These are phyloP conservation scores for Charanyca ferruginea DNA, from an alignment of 2,888 invertebrate genomes.

Conservation along the genomic window DNA sequence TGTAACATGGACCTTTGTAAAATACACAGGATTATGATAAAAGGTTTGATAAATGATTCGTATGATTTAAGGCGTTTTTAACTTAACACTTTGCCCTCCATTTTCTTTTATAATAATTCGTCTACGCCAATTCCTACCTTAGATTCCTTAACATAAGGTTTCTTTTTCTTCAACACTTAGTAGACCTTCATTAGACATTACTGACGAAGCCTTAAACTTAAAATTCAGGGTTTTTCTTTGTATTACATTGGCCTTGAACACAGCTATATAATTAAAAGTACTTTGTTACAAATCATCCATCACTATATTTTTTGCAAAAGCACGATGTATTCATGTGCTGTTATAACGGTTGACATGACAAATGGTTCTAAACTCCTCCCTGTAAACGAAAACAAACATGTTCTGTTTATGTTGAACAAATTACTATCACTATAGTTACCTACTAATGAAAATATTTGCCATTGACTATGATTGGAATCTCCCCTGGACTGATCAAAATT, in stretches of 20 bases:
- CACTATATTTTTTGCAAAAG: constrained; percentile 25
- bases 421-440: constrained; percentile 17
- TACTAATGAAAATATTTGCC: no score
- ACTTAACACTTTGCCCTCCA: background rate
- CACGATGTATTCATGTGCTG: constrained; percentile 5
- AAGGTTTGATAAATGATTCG: constrained; percentile 31
- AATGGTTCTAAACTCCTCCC: constrained; percentile 35
- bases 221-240: constrained; percentile 11
- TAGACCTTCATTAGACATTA: constrained; percentile 23
- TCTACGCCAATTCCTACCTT: constrained; percentile 8
- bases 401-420: constrained; percentile 1
- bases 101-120: background rate
- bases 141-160: background rate
- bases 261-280: constrained; percentile 28
- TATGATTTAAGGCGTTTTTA: constrained; percentile 1
- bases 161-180: background rate
- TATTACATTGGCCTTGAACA: constrained; percentile 16
- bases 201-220: background rate
- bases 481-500: no score
- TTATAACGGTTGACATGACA: constrained; percentile 32
- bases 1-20: background rate
- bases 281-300: constrained; percentile 26
- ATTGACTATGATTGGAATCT: no score
- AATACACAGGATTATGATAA: background rate
- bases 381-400: constrained; percentile 23